phyloP scores from a whole-genome alignment of 2,888 invertebrate genomes.

The Mythimna pallens region DNA sequence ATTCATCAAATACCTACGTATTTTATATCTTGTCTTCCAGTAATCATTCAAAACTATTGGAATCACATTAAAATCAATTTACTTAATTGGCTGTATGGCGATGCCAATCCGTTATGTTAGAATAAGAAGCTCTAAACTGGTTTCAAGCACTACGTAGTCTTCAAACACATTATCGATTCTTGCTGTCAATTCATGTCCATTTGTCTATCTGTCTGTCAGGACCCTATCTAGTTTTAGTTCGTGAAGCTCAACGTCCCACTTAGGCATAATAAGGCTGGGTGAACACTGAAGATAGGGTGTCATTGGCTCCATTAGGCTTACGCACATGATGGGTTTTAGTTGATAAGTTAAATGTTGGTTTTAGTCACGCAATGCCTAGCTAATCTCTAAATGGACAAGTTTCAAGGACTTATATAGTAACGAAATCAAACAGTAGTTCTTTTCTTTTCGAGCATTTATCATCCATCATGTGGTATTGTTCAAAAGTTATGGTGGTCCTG shows the following conservation, averaged over 20 bases:
- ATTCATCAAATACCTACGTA: slow-evolving; percentile 29
- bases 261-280: slow-evolving; percentile 55
- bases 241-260: slow-evolving; percentile 69
- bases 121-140: slow-evolving; percentile 54
- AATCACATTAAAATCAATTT: slow-evolving; percentile 63
- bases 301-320: slow-evolving; percentile 57
- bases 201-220: slow-evolving; percentile 75
- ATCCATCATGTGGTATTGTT: too few species aligned
- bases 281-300: slow-evolving; percentile 46
- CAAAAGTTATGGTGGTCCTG: neutral
- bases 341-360: slow-evolving; percentile 36
- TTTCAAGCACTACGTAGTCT: slow-evolving; percentile 45
- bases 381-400: neutral
- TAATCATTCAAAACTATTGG: slow-evolving; percentile 53
- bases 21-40: slow-evolving; percentile 37
- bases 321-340: slow-evolving; percentile 36
- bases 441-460: neutral
- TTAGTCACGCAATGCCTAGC: slow-evolving; percentile 9
- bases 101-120: slow-evolving; percentile 54
- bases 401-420: neutral
- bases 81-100: slow-evolving; percentile 60
- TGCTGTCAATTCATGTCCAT: slow-evolving; percentile 73
- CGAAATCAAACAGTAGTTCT: neutral
- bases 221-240: slow-evolving; percentile 68
- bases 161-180: slow-evolving; percentile 60